Base-by-base conservation (phyloP, 2,888 invertebrate species). In the Dione juno region DNA sequence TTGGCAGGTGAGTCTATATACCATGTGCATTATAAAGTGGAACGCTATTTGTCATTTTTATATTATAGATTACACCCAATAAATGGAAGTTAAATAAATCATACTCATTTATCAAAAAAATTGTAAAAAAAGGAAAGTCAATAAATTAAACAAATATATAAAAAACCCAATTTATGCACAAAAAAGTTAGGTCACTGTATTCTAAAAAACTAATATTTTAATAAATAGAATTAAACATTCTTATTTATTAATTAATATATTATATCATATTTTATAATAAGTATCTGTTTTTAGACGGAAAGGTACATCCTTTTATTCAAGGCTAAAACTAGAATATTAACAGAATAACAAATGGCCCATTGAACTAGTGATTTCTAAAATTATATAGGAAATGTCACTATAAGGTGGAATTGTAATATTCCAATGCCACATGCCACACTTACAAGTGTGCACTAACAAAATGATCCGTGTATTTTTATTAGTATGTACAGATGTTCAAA, bases 401-500 rank as follows among this genome's bases (percentile, higher is more conserved):
- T 40, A 40, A 40, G 16, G 16, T 40, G 37, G 7, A 57, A 40
- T 16, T 19, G 57, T 37, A 57, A 57, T 57, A 16, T 61, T 28
- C 61, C 43, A 61, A 45, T 7, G 14, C 28, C n/a, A n/a, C n/a
- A n/a, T n/a, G n/a, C n/a, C n/a, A n/a, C n/a, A n/a, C n/a, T n/a
- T 35, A 8, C n/a, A 45, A 16, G 28, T 61, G 5, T 28, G 28
- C 28, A 45, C 16, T 45, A 28, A 45, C 28, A 35, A 28, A 43
- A 43, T 28, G 28, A 8, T 61, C 45, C 28, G 28, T 8, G 43
- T 61, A 53, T 64, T 61, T 61, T 68, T 53, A 54, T 67, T 45
- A 58, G 48, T 37, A 52, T 37, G 35, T 50, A 61, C 52, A 61
- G 28, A 61, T 50, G 50, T 37, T n/a, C 70, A 52, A 66, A 71